Evolutionary conservation across 2,113 vertebrate species (phyloP), one percentile per base, ranked within the genome.

Genomic region (Rattus norvegicus): DNA sequence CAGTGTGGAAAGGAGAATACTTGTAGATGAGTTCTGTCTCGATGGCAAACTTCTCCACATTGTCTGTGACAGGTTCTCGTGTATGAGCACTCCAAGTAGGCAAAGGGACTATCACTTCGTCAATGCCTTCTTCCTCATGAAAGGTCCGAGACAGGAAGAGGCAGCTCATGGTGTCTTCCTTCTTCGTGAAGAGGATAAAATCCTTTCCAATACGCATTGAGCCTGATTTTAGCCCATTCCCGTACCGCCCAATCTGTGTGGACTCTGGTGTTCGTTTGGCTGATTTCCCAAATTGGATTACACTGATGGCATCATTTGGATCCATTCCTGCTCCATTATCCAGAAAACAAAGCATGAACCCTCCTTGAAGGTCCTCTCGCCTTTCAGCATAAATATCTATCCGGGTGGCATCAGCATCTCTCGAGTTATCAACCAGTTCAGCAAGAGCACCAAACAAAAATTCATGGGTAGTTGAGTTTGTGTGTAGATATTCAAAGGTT

Each of bases 161-260:
- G 96, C 99, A 99, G 54, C 99, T 99, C 98, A 99, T 99, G 24
- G 98, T 98, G 73, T 98, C 97, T 39, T 98, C 99, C 94, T 99
- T 99, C 98, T 99, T 99, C 0, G 99, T 99, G 97, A 99, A 99
- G 69, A 99, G 98, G 95, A 99, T 99, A 95, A 99, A 99, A 98
- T 99, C 99, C 98, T 99, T 99, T 77, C 99, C 99, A 28, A 99
- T 99, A 87, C 99, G 98, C 99, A 99, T 99, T 76, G 99, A 99
- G 61, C 99, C 99, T 99, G 99, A 99, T 99, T 99, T 99, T 91
- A 99, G 98, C 88, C 99, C 99, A 19, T 99, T 99, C 96, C 99
- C 99, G 93, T 99, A 99, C 97, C 99, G 99, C 93, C 99, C 99
- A 1, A 99, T 99, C 95, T 99, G 99, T 75, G 99, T 99, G 16